Conservation (phyloP, 2,113 vertebrate species). For the Misgurnus mizolepis region DNA sequence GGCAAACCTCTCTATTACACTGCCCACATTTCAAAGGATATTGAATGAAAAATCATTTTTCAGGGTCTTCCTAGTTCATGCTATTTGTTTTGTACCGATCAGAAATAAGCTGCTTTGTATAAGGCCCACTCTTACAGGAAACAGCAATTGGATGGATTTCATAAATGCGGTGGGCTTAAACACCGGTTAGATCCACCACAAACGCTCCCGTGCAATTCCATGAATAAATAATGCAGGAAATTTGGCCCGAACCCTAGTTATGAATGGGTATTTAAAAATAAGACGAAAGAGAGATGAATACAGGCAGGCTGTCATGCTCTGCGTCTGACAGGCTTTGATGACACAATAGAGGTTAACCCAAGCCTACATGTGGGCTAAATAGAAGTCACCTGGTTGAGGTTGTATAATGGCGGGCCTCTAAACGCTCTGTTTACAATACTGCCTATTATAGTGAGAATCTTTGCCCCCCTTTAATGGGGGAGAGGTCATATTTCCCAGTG, state of each 20-base stretch:
- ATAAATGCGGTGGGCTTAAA: constrained; percentile 17
- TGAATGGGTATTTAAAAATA: constrained; percentile 73
- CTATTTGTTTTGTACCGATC: background rate
- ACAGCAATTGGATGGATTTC: constrained; percentile 14
- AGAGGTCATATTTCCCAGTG: constrained; percentile 82
- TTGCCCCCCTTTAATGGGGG: constrained; percentile 71
- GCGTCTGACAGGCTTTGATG: constrained; percentile 72
- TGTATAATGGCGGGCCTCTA: constrained; percentile 75
- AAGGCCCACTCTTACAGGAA: constrained; percentile 23
- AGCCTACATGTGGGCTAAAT: constrained; percentile 67
- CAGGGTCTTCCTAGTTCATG: background rate
- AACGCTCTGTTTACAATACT: constrained; percentile 77
- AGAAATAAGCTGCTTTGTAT: constrained; percentile 10
- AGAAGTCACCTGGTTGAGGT: constrained; percentile 76
- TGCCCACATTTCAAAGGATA: background rate
- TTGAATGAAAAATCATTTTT: background rate
- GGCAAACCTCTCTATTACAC: constrained; percentile 15
- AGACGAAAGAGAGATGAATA: constrained; percentile 57
- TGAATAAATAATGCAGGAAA: constrained; percentile 67
- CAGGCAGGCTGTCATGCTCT: constrained; percentile 60
- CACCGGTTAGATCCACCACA: constrained; percentile 1
- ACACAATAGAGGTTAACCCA: constrained; percentile 76
- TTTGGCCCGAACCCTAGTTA: constrained; percentile 55
- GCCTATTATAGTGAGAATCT: constrained; percentile 85
- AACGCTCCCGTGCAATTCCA: constrained; percentile 55